Conservation (phyloP, 2,113 vertebrate genomes). For the Talpa occidentalis region DNA sequence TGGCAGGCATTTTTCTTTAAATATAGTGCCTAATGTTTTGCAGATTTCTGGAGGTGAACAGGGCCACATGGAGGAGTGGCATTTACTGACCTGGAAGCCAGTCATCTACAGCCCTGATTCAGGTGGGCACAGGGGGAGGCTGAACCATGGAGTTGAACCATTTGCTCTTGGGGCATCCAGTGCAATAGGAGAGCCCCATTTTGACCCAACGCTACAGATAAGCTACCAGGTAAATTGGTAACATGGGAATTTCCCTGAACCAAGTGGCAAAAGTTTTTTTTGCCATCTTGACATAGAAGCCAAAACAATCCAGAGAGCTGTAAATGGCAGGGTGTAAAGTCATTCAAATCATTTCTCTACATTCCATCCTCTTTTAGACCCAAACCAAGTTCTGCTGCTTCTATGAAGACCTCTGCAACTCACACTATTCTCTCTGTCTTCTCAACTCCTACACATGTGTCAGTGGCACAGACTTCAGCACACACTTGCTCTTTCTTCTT, state of each 20-base stretch:
- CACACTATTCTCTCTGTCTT: not conserved
- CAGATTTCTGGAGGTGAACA: not conserved
- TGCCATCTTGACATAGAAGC: not conserved
- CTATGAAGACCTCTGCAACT: not conserved
- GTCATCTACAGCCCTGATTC: not conserved
- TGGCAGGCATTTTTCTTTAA: constrained; percentile 40
- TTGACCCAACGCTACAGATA: not conserved
- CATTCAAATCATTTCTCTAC: not conserved
- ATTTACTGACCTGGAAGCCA: not conserved
- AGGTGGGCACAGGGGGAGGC: not conserved
- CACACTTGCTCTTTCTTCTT: not conserved
- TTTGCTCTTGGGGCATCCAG: not conserved
- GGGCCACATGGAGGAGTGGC: not conserved
- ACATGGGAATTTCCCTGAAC: not conserved
- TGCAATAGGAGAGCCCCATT: not conserved
- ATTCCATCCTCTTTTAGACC: not conserved
- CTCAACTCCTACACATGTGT: not conserved
- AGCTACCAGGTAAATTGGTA: not conserved
- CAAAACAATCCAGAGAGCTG: not conserved
- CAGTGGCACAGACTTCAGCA: not conserved
- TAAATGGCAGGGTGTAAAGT: not conserved
- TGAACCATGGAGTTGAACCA: not conserved
- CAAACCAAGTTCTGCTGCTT: not conserved
- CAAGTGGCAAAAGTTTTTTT: not conserved
- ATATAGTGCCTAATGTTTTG: constrained; percentile 56